Evolutionary conservation across 2,113 vertebrate species (phyloP).

Genomic region (Chunga burmeisteri): DNA sequence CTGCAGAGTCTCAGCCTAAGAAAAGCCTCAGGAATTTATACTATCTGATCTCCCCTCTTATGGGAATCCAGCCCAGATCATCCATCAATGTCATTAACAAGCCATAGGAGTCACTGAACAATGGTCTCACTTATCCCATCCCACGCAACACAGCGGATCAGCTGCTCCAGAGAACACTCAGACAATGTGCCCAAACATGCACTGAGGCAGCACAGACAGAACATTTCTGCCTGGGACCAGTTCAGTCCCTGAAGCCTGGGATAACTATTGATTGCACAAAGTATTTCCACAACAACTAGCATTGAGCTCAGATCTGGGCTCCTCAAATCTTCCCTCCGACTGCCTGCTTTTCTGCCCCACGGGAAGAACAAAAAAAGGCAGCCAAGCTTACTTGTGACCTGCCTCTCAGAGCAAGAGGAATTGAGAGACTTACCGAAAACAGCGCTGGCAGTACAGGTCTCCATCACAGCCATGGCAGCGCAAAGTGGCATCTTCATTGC

Average conservation of each 20-base stretch:
- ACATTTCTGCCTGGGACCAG: background rate
- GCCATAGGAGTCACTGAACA: background rate
- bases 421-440: constrained; percentile 81
- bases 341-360: background rate
- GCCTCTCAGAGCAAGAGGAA: background rate
- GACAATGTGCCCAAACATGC: background rate
- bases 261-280: background rate
- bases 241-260: background rate
- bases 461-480: constrained; percentile 89
- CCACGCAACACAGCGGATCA: background rate
- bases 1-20: background rate
- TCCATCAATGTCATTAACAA: background rate
- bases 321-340: background rate
- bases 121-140: background rate
- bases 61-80: background rate
- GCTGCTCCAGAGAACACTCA: background rate
- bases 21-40: background rate
- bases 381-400: background rate
- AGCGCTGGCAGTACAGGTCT: constrained; percentile 92
- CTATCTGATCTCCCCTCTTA: background rate
- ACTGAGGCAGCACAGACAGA: background rate
- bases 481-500: constrained; percentile 87
- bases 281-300: background rate
- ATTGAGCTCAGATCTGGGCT: background rate
- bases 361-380: background rate